A percentile compares a stretch with the other conserved stretches of the same genome.
These are phyloP conservation scores for Hassar affinis DNA, from an alignment of 2,113 vertebrate species.

Conservation along the genomic window DNA sequence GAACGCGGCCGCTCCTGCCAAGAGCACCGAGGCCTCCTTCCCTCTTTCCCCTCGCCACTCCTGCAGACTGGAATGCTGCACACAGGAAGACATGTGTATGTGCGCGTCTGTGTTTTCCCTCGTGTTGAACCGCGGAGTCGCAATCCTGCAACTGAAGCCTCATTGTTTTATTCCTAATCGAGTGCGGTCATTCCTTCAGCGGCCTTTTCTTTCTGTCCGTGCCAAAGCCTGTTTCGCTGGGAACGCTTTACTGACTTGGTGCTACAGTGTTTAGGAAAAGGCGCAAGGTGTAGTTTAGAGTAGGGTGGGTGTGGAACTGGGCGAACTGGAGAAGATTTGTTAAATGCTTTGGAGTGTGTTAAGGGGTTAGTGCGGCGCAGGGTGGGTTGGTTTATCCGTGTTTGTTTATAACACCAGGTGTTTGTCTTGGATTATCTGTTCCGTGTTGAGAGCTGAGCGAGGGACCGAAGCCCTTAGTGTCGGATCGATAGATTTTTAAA, in stretches of 20 bases:
- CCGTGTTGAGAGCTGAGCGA: slow-evolving; percentile 33
- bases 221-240: slow-evolving; percentile 59
- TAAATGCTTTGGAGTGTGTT: neutral
- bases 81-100: slow-evolving; percentile 32
- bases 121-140: slow-evolving; percentile 41
- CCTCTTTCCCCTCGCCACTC: slow-evolving; percentile 3
- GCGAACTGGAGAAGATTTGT: neutral
- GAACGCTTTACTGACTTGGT: neutral
- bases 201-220: slow-evolving; percentile 48
- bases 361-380: neutral
- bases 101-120: slow-evolving; percentile 19
- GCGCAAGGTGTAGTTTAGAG: neutral
- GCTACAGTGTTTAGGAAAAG: neutral
- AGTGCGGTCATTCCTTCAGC: slow-evolving; percentile 63
- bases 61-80: slow-evolving; percentile 37
- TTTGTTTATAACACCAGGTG: slow-evolving; percentile 34
- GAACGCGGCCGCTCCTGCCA: slow-evolving; percentile 29
- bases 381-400: neutral
- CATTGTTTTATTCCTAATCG: slow-evolving; percentile 68
- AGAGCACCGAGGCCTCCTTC: slow-evolving; percentile 27
- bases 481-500: slow-evolving; percentile 28
- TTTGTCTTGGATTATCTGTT: slow-evolving; percentile 32
- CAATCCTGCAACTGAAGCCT: slow-evolving; percentile 56
- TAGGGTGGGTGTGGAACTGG: neutral
- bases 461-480: slow-evolving; percentile 62